These are phyloP conservation scores for Agrenia bidenticulata DNA, from an alignment of 2,888 invertebrate genomes.

Conservation along the genomic window DNA sequence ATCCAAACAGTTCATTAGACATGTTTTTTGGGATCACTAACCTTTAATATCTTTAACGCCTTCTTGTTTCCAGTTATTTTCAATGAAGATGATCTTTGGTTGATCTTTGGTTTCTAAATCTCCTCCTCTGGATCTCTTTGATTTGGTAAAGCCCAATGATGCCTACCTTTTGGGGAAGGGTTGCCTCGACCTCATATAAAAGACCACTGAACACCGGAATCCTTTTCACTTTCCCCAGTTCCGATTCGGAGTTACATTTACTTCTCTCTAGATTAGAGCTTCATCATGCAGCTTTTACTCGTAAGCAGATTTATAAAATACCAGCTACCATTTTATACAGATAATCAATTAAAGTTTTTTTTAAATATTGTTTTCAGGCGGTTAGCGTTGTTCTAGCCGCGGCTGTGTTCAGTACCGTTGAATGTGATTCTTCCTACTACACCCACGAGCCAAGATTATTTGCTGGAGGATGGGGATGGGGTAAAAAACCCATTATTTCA, in stretches of 20 bases:
- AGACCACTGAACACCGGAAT: constrained; percentile 43
- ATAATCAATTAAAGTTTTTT: too few species aligned
- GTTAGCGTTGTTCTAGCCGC: constrained; percentile 44
- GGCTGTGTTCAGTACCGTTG: constrained; percentile 23
- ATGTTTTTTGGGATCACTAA: not conserved
- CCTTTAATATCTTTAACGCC: constrained; percentile 2
- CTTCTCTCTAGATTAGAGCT: not conserved
- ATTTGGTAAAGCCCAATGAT: constrained; percentile 26
- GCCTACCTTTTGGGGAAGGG: constrained; percentile 34
- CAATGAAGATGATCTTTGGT: not conserved
- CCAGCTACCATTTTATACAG: too few species aligned
- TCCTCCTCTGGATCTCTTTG: constrained; percentile 38
- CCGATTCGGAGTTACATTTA: constrained; percentile 34
- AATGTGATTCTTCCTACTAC: constrained; percentile 19
- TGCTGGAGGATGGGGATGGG: constrained; percentile 33
- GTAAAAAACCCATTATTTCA: constrained; percentile 21
- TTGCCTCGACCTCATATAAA: constrained; percentile 44
- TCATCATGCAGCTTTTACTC: constrained; percentile 20
- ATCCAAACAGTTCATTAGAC: too few species aligned
- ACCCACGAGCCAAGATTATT: constrained; percentile 26
- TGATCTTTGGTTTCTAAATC: constrained; percentile 16
- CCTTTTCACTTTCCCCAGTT: constrained; percentile 51
- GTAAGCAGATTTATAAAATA: constrained; percentile 11
- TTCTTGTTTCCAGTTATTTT: not conserved
- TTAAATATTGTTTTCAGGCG: constrained; percentile 34